Conservation (phyloP, 2,113 vertebrate genomes). For the Climacteris rufus region DNA sequence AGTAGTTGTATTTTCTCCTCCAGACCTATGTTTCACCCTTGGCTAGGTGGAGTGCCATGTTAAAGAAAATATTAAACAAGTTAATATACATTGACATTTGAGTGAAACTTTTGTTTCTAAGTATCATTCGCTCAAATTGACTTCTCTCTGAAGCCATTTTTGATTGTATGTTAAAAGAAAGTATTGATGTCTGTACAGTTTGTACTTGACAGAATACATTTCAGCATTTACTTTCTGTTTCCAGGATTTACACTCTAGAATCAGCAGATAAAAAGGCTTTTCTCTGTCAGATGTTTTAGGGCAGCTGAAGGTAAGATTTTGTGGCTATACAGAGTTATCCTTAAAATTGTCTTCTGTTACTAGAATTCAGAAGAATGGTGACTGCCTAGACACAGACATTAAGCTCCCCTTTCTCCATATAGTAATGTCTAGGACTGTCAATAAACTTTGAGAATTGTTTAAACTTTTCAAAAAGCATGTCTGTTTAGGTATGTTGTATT, state of each 20-base stretch:
- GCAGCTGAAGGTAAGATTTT: background rate
- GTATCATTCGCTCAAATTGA: background rate
- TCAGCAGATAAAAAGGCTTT: background rate
- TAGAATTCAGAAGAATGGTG: background rate
- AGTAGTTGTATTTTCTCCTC: background rate
- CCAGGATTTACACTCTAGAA: background rate
- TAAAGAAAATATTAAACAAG: constrained; percentile 10
- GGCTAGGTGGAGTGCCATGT: background rate
- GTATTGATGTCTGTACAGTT: background rate
- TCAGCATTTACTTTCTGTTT: constrained; percentile 9
- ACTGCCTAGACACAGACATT: background rate
- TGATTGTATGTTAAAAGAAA: background rate
- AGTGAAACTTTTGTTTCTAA: background rate
- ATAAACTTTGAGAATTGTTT: background rate
- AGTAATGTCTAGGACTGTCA: background rate
- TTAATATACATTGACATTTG: background rate
- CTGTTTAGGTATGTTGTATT: background rate
- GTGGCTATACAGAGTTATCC: background rate
- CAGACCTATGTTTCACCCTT: background rate
- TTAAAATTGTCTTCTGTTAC: background rate
- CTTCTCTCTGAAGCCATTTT: background rate
- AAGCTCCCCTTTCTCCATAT: background rate
- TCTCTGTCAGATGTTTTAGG: background rate
- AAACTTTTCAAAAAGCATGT: background rate
- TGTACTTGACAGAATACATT: background rate